These are phyloP conservation scores for Drosophila sturtevanti DNA, from an alignment of 1,140 invertebrate species.

Conservation along the genomic window DNA sequence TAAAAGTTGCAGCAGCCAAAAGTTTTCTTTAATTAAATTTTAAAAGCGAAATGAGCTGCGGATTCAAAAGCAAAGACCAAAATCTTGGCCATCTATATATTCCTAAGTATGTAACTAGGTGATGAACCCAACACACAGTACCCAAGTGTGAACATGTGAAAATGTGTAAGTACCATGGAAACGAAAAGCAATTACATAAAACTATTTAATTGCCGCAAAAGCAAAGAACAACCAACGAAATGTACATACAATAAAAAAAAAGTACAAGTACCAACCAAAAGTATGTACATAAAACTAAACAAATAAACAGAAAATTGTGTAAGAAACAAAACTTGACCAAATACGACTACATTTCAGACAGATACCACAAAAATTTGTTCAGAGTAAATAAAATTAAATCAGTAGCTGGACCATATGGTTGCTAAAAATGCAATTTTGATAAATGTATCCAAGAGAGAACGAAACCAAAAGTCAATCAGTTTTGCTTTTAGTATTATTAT, in stretches of 20 bases:
- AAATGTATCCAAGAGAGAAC: slow-evolving; percentile 32
- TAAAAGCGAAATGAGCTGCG: slow-evolving; percentile 75
- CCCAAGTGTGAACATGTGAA: slow-evolving; percentile 8
- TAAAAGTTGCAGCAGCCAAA: slow-evolving; percentile 66
- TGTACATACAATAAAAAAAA: slow-evolving; percentile 28
- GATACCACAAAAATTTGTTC: neutral
- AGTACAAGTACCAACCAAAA: slow-evolving; percentile 36
- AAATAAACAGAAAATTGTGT: neutral
- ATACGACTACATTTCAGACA: neutral
- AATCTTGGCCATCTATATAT: slow-evolving; percentile 14
- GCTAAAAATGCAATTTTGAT: slow-evolving; percentile 46
- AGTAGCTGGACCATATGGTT: slow-evolving; percentile 15
- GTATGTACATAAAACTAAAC: slow-evolving; percentile 17
- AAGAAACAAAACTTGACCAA: neutral
- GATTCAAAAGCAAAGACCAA: slow-evolving; percentile 26
- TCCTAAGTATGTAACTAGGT: slow-evolving; percentile 33
- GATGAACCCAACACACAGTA: slow-evolving; percentile 30
- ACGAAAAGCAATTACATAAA: slow-evolving; percentile 5
- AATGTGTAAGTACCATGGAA: neutral
- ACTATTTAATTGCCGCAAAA: neutral
- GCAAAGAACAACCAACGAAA: slow-evolving; percentile 14
- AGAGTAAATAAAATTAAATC: slow-evolving; percentile 25
- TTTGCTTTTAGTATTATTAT: neutral
- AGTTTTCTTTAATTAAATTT: slow-evolving; percentile 78
- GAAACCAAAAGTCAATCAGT: slow-evolving; percentile 21